These are phyloP conservation scores for Ryuthela nishihirai DNA, from an alignment of 2,888 invertebrate genomes.

Conservation along the genomic window DNA sequence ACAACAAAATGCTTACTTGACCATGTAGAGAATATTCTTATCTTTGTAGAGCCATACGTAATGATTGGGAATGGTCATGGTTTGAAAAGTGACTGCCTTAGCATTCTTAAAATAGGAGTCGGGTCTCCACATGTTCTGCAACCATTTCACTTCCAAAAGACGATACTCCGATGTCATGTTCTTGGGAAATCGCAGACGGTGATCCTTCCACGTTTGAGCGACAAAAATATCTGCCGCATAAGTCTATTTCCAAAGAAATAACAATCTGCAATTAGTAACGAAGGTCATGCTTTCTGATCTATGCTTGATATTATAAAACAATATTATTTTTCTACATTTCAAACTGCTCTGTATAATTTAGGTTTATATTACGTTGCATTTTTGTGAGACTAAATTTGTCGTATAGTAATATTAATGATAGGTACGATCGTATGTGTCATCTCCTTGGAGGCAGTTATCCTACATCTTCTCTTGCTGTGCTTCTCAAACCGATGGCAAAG, in stretches of 20 bases:
- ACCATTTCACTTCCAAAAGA: constrained; percentile 44
- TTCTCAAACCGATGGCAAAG: too few relatives aligned
- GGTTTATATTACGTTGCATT: too few relatives aligned
- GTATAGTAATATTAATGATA: too few relatives aligned
- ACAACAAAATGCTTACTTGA: constrained; percentile 65
- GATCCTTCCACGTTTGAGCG: constrained; percentile 89
- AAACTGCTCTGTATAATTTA: too few relatives aligned
- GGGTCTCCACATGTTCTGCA: constrained; percentile 40
- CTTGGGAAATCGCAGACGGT: constrained; percentile 77
- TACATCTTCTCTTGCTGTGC: too few relatives aligned
- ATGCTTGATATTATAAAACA: too few relatives aligned
- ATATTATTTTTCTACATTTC: too few relatives aligned
- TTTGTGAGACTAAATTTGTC: too few relatives aligned
- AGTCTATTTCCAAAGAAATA: too few relatives aligned
- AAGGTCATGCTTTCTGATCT: too few relatives aligned
- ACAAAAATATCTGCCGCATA: constrained; percentile 90
- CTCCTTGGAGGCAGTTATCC: too few relatives aligned
- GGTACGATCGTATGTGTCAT: too few relatives aligned
- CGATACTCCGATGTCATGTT: constrained; percentile 74
- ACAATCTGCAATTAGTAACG: background rate
- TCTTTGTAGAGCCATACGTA: constrained; percentile 88
- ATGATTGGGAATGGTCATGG: constrained; percentile 92
- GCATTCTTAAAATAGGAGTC: constrained; percentile 42
- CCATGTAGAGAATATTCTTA: constrained; percentile 87
- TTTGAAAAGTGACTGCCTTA: constrained; percentile 89